Evolutionary conservation across 2,888 invertebrate genomes (phyloP), one percentile per base, ranked within the genome.

Genomic region (Acrocera orbiculus): DNA sequence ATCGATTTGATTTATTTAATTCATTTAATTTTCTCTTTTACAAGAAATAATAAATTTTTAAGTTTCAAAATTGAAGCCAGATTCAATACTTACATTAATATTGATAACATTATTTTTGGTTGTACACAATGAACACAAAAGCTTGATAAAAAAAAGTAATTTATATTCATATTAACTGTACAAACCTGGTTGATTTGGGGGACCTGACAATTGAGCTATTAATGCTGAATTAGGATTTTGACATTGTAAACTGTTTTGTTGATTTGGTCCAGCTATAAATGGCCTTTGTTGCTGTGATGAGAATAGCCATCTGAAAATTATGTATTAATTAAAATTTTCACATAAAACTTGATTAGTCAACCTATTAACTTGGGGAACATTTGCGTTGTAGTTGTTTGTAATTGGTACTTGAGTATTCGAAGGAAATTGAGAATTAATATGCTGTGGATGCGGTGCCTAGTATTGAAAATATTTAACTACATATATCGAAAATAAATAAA

Each of bases 191-290:
- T 55, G 58, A 43, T 52, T 58, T 2, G 61, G 55, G 1, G 75
- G 75, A 39, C 72, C 68, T 45, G 73, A 70, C 1, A 72, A 59
- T 47, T 73, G 72, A 8, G 76, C 69, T 38, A 71, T 66, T 1
- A 72, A 57, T 7, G 71, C 72, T 47, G 70, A 48, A 56, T 61
- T 57, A 5, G 56, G 55, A 53, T 45, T 64, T 48, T 48, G 64
- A 30, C 39, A 37, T 19, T 40, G 40, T 13, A 37, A 32, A 11
- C 27, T 19, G 23, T 30, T 36, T 30, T 36, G 23, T 31, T 40
- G 40, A 33, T 42, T 36, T 20, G 33, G 30, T 17, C 32, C 25
- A 9, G 32, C 11, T 26, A 40, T 34, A 35, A 30, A 53, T 4
- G 31, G 33, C 15, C 38, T 28, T 26, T 33, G 37, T 36, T 48